These are phyloP conservation scores for Vicugna pacos DNA, from an alignment of 2,113 vertebrate genomes.

Conservation along the genomic window DNA sequence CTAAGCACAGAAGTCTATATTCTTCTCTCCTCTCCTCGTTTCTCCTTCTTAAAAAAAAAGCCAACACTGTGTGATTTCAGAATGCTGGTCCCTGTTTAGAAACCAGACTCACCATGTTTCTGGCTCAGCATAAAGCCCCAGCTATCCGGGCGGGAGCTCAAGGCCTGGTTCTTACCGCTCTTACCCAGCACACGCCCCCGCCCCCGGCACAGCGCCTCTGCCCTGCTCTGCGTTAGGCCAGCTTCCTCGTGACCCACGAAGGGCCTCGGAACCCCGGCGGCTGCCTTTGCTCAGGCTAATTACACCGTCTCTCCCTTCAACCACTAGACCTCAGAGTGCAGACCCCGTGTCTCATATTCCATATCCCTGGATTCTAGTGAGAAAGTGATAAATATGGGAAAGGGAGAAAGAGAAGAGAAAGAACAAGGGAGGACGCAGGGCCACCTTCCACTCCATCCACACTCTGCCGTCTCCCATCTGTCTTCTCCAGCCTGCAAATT, in stretches of 20 bases:
- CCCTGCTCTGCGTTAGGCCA: background rate
- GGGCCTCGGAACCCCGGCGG: too few relatives aligned
- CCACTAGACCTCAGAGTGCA: background rate
- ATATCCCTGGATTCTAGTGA: background rate
- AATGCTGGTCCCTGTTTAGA: background rate
- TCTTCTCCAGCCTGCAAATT: background rate
- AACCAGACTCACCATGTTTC: background rate
- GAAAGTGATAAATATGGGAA: background rate
- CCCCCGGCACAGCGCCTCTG: background rate
- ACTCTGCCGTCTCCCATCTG: background rate
- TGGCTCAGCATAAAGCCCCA: background rate
- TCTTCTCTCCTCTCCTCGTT: constrained; percentile 50
- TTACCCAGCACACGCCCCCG: background rate
- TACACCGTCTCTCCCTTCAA: background rate
- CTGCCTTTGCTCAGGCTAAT: background rate
- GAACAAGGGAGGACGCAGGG: background rate
- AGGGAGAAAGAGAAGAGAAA: background rate
- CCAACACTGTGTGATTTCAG: background rate
- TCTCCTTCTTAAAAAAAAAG: constrained; percentile 56
- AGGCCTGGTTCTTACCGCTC: background rate
- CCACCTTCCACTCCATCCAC: background rate
- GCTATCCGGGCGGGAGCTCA: background rate
- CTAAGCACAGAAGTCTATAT: background rate
- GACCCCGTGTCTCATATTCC: background rate
- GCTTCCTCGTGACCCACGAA: background rate